Conservation (phyloP, 2,797 vertebrate genomes). For the Siniperca undulata region DNA sequence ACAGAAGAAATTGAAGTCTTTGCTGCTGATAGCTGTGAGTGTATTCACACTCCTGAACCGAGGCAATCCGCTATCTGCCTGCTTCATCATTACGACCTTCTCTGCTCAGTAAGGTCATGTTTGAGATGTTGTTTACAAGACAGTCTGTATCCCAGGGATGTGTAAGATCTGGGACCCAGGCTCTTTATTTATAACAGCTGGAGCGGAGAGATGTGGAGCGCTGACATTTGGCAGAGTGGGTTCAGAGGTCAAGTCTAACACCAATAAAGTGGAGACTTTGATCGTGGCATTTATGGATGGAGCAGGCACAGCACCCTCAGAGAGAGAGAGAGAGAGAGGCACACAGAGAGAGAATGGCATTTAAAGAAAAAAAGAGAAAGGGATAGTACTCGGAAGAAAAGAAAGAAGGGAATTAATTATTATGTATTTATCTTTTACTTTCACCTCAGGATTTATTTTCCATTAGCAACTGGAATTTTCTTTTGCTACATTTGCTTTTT, state of each 20-base stretch:
- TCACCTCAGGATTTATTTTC: slow-evolving; percentile 10
- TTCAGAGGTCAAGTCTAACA: slow-evolving; percentile 93
- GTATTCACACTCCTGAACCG: slow-evolving; percentile 2
- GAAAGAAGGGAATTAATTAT: neutral
- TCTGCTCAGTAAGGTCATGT: slow-evolving; percentile 69
- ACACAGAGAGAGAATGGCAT: slow-evolving; percentile 14
- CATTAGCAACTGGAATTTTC: neutral
- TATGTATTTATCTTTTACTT: neutral
- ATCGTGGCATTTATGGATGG: slow-evolving; percentile 95
- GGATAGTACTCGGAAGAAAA: neutral
- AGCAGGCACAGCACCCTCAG: slow-evolving; percentile 73
- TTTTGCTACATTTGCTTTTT: neutral
- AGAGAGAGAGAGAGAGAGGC: slow-evolving; percentile 1
- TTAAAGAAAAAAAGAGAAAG: slow-evolving; percentile 25
- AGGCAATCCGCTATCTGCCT: slow-evolving; percentile 40
- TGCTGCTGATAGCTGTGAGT: slow-evolving; percentile 17
- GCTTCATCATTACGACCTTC: slow-evolving; percentile 62
- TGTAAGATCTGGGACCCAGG: slow-evolving; percentile 82
- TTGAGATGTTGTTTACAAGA: slow-evolving; percentile 79
- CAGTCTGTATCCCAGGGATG: slow-evolving; percentile 72
- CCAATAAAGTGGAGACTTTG: slow-evolving; percentile 94
- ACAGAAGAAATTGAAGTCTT: neutral
- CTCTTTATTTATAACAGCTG: slow-evolving; percentile 97
- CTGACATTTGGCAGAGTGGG: slow-evolving; percentile 86
- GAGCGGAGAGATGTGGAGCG: slow-evolving; percentile 83